These are phyloP conservation scores for Andrena dorsata DNA, from an alignment of 2,888 invertebrate genomes.

Conservation along the genomic window DNA sequence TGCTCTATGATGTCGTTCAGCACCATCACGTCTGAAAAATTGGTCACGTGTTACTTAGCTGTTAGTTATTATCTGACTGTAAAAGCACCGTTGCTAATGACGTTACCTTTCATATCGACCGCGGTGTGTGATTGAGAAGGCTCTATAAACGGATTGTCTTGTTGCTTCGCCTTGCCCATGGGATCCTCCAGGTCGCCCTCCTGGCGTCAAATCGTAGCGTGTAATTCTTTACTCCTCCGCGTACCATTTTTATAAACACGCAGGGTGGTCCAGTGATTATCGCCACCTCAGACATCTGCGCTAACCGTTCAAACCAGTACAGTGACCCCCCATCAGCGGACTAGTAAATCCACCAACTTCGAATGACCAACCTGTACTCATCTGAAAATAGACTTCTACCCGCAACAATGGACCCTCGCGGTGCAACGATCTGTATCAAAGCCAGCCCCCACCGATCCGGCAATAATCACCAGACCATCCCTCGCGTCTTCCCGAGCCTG, in stretches of 20 bases:
- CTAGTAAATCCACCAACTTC: too few species aligned
- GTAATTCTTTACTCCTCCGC: not conserved
- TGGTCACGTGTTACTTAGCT: too few species aligned
- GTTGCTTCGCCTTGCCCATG: conserved; percentile 92
- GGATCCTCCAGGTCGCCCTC: conserved; percentile 94
- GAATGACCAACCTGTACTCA: too few species aligned
- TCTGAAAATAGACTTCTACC: too few species aligned
- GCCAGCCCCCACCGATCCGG: too few species aligned
- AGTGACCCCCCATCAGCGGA: too few species aligned
- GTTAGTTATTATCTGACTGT: too few species aligned
- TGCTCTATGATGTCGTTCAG: conserved; percentile 98
- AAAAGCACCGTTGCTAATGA: not conserved
- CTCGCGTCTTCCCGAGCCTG: not conserved
- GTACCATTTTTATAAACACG: not conserved
- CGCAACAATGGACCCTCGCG: too few species aligned
- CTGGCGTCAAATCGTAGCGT: conserved; percentile 84
- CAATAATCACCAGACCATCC: not conserved
- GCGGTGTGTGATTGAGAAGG: conserved; percentile 94
- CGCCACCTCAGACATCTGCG: not conserved
- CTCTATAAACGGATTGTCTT: conserved; percentile 97
- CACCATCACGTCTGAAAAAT: conserved; percentile 96
- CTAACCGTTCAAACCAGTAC: too few species aligned
- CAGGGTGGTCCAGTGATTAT: not conserved
- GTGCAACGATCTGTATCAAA: too few species aligned
- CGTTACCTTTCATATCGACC: conserved; percentile 96